Conservation (phyloP, 2,888 invertebrate genomes). For the Parnassius apollo region DNA sequence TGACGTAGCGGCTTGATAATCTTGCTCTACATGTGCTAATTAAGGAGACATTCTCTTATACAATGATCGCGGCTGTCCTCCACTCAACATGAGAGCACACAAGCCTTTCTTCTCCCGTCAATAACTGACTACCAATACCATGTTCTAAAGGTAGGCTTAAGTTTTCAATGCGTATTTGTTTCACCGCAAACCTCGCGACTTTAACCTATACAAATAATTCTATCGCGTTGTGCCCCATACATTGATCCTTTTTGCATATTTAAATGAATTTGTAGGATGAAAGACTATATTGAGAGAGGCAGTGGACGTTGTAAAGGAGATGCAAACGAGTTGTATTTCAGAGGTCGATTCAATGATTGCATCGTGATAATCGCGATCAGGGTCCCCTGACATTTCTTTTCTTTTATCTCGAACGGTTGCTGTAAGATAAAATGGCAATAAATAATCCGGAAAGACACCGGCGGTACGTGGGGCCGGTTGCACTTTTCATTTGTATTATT, state of each 20-base stretch:
- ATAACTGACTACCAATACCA: constrained; percentile 69
- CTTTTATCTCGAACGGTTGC: constrained; percentile 73
- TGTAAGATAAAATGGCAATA: constrained; percentile 74
- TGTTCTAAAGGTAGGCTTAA: constrained; percentile 58
- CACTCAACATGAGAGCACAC: constrained; percentile 50
- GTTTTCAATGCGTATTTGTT: constrained; percentile 66
- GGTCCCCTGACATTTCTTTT: constrained; percentile 73
- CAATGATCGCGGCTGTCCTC: constrained; percentile 74
- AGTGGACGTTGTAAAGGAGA: constrained; percentile 13
- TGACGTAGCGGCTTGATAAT: constrained; percentile 67
- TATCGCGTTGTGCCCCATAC: background rate
- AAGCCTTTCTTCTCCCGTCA: constrained; percentile 57
- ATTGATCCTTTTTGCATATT: constrained; percentile 29
- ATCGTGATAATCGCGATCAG: constrained; percentile 75
- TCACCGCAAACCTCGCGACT: constrained; percentile 42
- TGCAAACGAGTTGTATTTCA: background rate
- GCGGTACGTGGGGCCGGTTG: constrained; percentile 65
- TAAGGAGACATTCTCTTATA: constrained; percentile 65
- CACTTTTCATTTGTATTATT: constrained; percentile 72
- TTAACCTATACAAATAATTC: constrained; percentile 5
- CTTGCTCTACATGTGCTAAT: constrained; percentile 75
- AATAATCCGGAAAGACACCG: constrained; percentile 69
- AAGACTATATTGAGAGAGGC: background rate
- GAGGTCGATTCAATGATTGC: constrained; percentile 62
- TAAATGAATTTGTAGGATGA: constrained; percentile 25